Base-by-base conservation (phyloP, 2,888 invertebrate genomes). In the Euphydryas editha region DNA sequence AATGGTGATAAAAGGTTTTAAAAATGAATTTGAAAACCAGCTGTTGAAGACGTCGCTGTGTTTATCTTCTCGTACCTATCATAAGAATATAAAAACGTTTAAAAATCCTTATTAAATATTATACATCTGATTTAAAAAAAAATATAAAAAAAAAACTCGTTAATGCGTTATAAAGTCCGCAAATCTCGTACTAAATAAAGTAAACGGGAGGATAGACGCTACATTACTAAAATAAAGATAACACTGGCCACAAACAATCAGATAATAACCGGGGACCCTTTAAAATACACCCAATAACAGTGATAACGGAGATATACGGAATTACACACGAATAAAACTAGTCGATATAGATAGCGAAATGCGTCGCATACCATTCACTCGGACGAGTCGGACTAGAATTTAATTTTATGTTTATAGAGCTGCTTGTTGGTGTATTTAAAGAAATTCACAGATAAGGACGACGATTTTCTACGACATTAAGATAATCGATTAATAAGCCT, bases 201-300 rank as follows among this genome's bases (percentile, higher is more conserved):
- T 59, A 51, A 64, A 64, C 64, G 51, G 18, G 51, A 44, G 51
- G 51, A 30, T 36, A 42, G 51, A 20, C 64, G 58, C 42, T 54
- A 51, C 44, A 64, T 18, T n/a, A 36, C 58, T 58, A 24, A 59
- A 30, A 64, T 64, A 58, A 59, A 64, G 64, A 64, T 64, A 64
- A 64, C 51, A 36, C 17, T 8, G 17, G 51, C 17, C 51, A 54
- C 51, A 59, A 59, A 64, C 51, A 49, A n/a, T 51, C 44, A 36
- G 36, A 64, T 64, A 51, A 64, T 37, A 46, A 37, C 57, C 57
- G 46, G n/a, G 18, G 18, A 39, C 36, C 47, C 39, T 62, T 62
- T 58, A 57, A 57, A 62, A 62, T 62, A 62, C 54, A 54, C 56
- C 62, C 62, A 57, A 62, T 62, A 62, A 62, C 21, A 39, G 18